phyloP scores from a whole-genome alignment of 2,888 invertebrate species.

The Resseliella maxima region DNA sequence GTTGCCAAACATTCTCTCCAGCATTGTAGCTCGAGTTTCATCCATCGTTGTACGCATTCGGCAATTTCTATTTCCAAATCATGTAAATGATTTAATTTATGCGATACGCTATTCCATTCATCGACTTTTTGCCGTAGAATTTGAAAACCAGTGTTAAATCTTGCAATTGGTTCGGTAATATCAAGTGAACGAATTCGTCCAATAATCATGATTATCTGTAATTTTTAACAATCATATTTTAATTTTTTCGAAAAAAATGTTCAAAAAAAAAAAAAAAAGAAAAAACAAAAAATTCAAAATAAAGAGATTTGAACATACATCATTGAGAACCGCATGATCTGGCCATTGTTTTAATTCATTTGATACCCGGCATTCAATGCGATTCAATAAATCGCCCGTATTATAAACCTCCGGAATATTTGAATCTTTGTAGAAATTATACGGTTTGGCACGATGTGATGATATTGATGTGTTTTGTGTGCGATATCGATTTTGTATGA shows the following conservation, averaged over 20 bases:
- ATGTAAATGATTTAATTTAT: conserved; percentile 84
- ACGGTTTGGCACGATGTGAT: conserved; percentile 60
- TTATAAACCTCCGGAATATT: conserved; percentile 82
- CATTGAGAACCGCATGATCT: conserved; percentile 86
- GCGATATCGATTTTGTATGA: conserved; percentile 63
- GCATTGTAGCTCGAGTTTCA: conserved; percentile 86
- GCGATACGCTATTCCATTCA: conserved; percentile 94
- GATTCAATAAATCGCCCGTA: conserved; percentile 77
- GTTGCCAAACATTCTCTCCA: conserved; percentile 87
- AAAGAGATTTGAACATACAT: too few relatives aligned
- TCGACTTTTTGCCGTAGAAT: conserved; percentile 84
- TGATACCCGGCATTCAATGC: conserved; percentile 73
- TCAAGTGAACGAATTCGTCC: conserved; percentile 77
- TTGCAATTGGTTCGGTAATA: conserved; percentile 83
- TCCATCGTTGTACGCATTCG: conserved; percentile 88
- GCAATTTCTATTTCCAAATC: conserved; percentile 80
- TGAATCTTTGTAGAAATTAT: conserved; percentile 86
- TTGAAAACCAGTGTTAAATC: conserved; percentile 91
- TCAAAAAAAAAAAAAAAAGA: conserved; percentile 12
- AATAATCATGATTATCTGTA: conserved; percentile 75
- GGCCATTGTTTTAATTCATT: conserved; percentile 84
- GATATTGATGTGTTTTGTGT: not conserved
- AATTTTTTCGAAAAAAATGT: too few relatives aligned
- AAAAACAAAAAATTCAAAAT: too few relatives aligned
- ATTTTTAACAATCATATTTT: too few relatives aligned